A percentile compares a stretch with the other conserved stretches of the same genome.
phyloP scores from a whole-genome alignment of 2,888 invertebrate genomes.

The Vannuccia rotundouncinata region DNA sequence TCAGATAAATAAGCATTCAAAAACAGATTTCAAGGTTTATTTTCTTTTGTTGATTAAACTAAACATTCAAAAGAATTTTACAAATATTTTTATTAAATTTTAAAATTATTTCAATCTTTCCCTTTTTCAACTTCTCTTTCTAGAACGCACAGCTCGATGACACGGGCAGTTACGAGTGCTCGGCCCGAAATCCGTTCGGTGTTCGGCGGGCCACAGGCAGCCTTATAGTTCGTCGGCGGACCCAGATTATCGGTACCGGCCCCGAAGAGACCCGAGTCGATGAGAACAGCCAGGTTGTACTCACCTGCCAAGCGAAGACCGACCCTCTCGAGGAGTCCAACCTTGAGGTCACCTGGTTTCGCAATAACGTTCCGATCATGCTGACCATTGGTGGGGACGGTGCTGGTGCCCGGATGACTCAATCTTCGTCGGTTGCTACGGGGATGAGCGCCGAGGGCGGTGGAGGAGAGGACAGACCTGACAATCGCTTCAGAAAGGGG shows the following conservation, averaged over 20 bases:
- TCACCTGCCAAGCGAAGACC: slow-evolving; percentile 81
- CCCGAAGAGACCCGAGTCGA: slow-evolving; percentile 87
- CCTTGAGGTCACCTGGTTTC: slow-evolving; percentile 76
- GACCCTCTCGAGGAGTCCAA: slow-evolving; percentile 69
- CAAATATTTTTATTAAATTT: no score
- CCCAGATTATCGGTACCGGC: slow-evolving; percentile 60
- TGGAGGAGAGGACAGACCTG: neutral
- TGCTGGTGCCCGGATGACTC: no score
- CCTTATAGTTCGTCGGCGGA: slow-evolving; percentile 61
- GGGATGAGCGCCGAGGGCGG: no score
- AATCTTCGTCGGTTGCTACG: no score
- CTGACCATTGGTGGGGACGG: slow-evolving; percentile 59
- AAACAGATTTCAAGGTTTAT: no score
- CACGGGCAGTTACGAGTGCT: slow-evolving; percentile 83
- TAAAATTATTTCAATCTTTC: no score
- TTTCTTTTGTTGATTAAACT: no score
- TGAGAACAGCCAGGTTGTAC: slow-evolving; percentile 77
- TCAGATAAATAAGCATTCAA: no score
- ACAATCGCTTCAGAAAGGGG: neutral
- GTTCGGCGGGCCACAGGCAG: slow-evolving; percentile 72
- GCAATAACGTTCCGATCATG: slow-evolving; percentile 77
- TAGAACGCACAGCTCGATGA: no score
- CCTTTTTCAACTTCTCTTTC: no score
- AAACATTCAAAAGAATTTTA: no score
- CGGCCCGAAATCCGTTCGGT: slow-evolving; percentile 85